phyloP scores from a whole-genome alignment of 2,888 invertebrate genomes.

The Odontomyia ornata region DNA sequence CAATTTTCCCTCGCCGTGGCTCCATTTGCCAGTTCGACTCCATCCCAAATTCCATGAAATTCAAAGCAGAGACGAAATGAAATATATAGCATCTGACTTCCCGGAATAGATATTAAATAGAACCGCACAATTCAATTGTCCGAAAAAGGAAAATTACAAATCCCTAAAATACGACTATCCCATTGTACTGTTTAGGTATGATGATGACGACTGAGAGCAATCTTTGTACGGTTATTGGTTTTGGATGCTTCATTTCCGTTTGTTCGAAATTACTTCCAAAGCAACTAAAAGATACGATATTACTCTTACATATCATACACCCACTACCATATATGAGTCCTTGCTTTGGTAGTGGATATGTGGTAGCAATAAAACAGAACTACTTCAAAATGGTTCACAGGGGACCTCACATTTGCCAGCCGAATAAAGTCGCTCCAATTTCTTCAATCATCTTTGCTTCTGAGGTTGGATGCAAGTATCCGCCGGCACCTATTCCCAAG shows the following conservation, averaged over 20 bases:
- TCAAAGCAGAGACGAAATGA: neutral
- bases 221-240: constrained; percentile 21
- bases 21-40: neutral
- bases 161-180: neutral
- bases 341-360: neutral
- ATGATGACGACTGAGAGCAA: neutral
- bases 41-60: neutral
- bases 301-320: neutral
- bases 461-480: neutral
- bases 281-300: neutral
- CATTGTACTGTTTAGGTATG: neutral
- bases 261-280: neutral
- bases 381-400: neutral
- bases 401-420: neutral
- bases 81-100: neutral
- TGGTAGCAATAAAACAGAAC: neutral
- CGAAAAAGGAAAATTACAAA: neutral
- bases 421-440: neutral
- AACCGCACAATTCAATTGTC: constrained; percentile 9
- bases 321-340: too few species aligned
- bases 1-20: too few species aligned
- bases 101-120: constrained; percentile 1
- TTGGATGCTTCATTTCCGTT: constrained; percentile 23
- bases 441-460: neutral
- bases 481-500: neutral